Conservation (phyloP, 2,888 invertebrate species). For the Arrhopalites spinosus region DNA sequence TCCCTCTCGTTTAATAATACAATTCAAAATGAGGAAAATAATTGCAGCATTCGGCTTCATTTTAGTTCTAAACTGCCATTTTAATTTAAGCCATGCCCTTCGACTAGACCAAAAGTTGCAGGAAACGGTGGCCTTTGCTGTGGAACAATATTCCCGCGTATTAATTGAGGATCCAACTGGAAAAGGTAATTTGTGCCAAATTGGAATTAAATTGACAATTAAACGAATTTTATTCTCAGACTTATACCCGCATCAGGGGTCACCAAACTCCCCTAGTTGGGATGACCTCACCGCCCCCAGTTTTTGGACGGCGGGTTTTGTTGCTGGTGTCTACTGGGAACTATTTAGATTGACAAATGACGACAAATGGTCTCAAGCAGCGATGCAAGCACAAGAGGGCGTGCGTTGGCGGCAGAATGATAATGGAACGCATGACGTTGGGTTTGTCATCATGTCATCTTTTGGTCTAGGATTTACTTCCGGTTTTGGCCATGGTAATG, state of each 20-base stretch:
- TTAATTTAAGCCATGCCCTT: too few species aligned
- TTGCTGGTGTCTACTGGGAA: constrained; percentile 51
- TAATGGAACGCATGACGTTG: constrained; percentile 51
- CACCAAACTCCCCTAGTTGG: constrained; percentile 37
- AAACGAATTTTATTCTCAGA: too few species aligned
- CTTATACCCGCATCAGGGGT: constrained; percentile 35
- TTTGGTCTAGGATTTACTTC: constrained; percentile 48
- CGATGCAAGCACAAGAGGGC: constrained; percentile 46
- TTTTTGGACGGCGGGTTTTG: constrained; percentile 53
- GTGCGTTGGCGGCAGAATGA: constrained; percentile 46
- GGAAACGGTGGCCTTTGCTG: too few species aligned
- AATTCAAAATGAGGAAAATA: too few species aligned
- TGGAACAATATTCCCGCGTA: too few species aligned
- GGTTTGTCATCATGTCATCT: constrained; percentile 55
- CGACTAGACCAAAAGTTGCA: too few species aligned
- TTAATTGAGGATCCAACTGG: too few species aligned
- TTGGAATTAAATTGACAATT: too few species aligned
- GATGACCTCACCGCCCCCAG: constrained; percentile 10
- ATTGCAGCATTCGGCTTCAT: too few species aligned
- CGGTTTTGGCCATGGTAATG: constrained; percentile 22
- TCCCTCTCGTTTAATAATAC: too few species aligned
- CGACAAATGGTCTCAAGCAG: constrained; percentile 42
- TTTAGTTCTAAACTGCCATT: too few species aligned
- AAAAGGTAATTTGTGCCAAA: too few species aligned
- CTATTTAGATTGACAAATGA: constrained; percentile 48